Evolutionary conservation across 2,797 vertebrate species (phyloP).

Genomic region (Poeciliopsis presidionis): DNA sequence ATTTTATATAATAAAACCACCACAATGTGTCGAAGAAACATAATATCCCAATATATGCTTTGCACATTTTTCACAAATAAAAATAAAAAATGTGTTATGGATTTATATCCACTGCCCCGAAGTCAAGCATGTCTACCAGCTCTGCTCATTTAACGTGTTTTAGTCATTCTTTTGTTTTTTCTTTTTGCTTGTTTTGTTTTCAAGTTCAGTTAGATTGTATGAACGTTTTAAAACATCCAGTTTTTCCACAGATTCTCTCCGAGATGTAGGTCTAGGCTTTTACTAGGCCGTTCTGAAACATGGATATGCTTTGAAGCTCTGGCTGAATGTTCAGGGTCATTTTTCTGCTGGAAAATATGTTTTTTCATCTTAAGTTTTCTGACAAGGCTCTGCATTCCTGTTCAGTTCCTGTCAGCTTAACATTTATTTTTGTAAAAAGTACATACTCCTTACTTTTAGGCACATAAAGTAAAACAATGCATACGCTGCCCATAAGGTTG

Average conservation of each 20-base stretch:
- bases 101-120: neutral
- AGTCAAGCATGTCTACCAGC: neutral
- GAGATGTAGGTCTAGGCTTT: neutral
- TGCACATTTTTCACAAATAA: neutral
- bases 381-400: neutral
- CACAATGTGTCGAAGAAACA: neutral
- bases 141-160: neutral
- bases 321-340: neutral
- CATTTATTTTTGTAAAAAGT: neutral
- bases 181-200: no score
- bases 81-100: neutral
- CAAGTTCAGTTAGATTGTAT: no score
- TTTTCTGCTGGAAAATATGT: neutral
- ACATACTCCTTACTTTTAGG: neutral
- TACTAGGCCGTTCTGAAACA: neutral
- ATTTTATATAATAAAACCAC: neutral
- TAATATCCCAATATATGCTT: neutral
- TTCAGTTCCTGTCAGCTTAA: neutral
- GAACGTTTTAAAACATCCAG: no score
- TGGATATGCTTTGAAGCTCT: neutral
- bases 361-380: neutral
- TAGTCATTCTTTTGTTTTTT: neutral
- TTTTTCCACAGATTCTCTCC: neutral
- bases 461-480: neutral
- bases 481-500: neutral